These are phyloP conservation scores for Condylura cristata DNA, from an alignment of 2,113 vertebrate genomes.

Conservation along the genomic window DNA sequence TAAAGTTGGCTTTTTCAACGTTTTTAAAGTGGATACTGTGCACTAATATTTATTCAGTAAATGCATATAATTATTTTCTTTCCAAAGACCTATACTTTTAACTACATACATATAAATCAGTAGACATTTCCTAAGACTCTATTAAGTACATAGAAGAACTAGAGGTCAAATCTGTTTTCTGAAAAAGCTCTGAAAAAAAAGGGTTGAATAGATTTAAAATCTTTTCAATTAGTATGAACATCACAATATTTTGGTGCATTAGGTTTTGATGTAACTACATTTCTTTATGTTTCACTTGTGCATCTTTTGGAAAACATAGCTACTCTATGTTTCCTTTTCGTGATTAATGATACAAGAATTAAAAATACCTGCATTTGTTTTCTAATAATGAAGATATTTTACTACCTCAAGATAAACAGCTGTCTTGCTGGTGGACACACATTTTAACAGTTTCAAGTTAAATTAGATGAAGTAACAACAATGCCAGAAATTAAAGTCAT, in stretches of 20 bases:
- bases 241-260: background rate
- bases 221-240: background rate
- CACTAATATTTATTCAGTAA: background rate
- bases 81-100: background rate
- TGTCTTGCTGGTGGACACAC: background rate
- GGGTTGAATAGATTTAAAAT: background rate
- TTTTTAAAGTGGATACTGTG: background rate
- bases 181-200: background rate
- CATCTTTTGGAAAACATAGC: background rate
- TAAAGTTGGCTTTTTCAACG: background rate
- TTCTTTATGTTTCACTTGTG: background rate
- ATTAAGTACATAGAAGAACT: background rate
- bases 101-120: background rate
- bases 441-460: background rate
- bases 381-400: background rate
- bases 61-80: background rate
- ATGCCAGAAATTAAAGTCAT: background rate
- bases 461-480: background rate
- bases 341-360: background rate
- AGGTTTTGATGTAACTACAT: background rate
- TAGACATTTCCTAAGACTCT: background rate
- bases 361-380: background rate
- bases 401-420: background rate
- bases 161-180: background rate
- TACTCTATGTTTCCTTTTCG: background rate